Conservation (phyloP, 2,113 vertebrate species). For the Aptenodytes forsteri region DNA sequence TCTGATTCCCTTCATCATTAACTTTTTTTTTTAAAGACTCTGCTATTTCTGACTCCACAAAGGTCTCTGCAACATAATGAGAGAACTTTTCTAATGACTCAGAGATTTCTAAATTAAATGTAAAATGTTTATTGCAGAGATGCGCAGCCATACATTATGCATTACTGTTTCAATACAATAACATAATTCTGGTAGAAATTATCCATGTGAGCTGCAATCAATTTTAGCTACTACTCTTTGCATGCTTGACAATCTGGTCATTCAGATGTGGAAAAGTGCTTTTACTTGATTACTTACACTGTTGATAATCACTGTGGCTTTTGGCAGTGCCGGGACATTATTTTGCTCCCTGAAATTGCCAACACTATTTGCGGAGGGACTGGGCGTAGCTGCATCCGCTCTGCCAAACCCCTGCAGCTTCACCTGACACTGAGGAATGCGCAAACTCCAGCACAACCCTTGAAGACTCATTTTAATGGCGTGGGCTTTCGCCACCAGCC, state of each 20-base stretch:
- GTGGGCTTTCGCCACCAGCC: neutral
- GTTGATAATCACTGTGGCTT: conserved; percentile 55
- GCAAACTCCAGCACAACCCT: conserved; percentile 33
- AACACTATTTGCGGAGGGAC: neutral
- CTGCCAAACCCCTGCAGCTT: conserved; percentile 73
- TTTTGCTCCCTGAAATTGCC: conserved; percentile 9
- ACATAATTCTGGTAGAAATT: conserved; percentile 51
- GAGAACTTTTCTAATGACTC: conserved; percentile 64
- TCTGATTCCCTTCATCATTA: neutral
- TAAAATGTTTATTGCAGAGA: conserved; percentile 54
- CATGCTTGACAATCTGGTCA: conserved; percentile 46
- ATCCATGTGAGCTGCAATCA: conserved; percentile 59
- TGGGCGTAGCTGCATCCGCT: conserved; percentile 3
- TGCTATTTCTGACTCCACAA: conserved; percentile 27
- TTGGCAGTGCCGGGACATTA: conserved; percentile 47
- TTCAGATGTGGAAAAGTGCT: conserved; percentile 57
- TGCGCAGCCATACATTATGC: conserved; percentile 1
- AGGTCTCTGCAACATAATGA: conserved; percentile 12
- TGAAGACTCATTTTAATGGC: neutral
- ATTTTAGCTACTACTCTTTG: conserved; percentile 48
- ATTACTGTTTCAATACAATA: conserved; percentile 41
- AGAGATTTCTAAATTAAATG: conserved; percentile 69
- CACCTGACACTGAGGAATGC: conserved; percentile 54
- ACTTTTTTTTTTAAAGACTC: neutral
- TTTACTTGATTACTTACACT: conserved; percentile 56